phyloP scores from a whole-genome alignment of 2,797 vertebrate species.

The Tauraco hartlaubi region DNA sequence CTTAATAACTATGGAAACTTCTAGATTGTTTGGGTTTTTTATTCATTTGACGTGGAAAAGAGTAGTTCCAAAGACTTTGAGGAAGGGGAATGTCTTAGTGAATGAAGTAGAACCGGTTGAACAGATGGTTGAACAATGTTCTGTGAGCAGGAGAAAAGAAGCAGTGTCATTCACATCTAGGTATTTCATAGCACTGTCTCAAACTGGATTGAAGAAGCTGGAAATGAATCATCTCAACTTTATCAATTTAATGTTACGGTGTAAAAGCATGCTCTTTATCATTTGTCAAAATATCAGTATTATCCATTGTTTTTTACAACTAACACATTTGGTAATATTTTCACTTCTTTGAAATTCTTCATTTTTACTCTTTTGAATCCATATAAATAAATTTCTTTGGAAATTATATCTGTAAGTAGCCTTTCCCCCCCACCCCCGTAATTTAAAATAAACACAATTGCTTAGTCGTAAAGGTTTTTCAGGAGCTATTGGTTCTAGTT shows the following conservation, averaged over 20 bases:
- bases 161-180: not conserved
- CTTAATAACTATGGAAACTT: not conserved
- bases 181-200: not conserved
- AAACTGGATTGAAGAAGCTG: not conserved
- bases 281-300: not conserved
- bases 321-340: not conserved
- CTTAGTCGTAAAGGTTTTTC: not conserved
- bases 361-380: not conserved
- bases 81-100: not conserved
- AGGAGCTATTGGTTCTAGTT: not conserved
- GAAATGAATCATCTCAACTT: not conserved
- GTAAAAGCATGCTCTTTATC: not conserved
- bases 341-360: not conserved
- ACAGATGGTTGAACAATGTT: not conserved
- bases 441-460: not conserved
- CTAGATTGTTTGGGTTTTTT: not conserved
- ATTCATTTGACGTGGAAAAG: not conserved
- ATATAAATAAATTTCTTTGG: not conserved
- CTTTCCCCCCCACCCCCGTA: not conserved
- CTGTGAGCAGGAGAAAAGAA: not conserved
- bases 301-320: not conserved
- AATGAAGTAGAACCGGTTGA: not conserved
- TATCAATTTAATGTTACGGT: not conserved
- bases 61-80: not conserved
- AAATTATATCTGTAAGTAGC: not conserved